A percentile compares a stretch with the other conserved stretches of the same genome.
These are phyloP conservation scores for Okapia johnstoni DNA, from an alignment of 2,113 vertebrate genomes.

Conservation along the genomic window DNA sequence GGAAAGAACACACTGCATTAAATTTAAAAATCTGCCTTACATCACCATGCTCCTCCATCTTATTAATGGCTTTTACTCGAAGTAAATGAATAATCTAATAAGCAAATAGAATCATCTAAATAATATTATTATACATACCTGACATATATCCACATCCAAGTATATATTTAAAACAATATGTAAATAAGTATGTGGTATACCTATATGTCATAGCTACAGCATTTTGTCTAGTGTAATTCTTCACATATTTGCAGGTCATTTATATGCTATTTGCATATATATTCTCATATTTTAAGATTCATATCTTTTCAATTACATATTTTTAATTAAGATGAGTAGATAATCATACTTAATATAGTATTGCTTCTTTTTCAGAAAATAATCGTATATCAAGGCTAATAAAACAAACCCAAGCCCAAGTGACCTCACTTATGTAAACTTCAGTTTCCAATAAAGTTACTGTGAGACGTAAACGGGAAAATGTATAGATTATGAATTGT, in stretches of 20 bases:
- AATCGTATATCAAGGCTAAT: neutral
- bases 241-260: neutral
- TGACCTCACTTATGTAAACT: neutral
- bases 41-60: neutral
- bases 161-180: neutral
- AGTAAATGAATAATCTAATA: neutral
- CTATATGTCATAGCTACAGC: neutral
- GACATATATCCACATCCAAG: neutral
- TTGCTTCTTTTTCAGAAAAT: neutral
- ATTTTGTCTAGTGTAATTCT: neutral
- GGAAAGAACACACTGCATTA: neutral
- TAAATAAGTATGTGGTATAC: neutral
- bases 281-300: neutral
- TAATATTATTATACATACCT: neutral
- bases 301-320: neutral
- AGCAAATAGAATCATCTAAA: neutral
- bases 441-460: neutral
- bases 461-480: neutral
- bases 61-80: neutral
- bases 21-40: neutral
- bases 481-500: neutral
- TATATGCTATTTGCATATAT: neutral
- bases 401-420: neutral
- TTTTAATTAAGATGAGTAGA: neutral
- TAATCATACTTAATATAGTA: neutral